Percentiles rank a stretch among this genome's conserved stretches.
Evolutionary conservation across 2,113 vertebrate species (phyloP).

Genomic region (Fukomys damarensis): DNA sequence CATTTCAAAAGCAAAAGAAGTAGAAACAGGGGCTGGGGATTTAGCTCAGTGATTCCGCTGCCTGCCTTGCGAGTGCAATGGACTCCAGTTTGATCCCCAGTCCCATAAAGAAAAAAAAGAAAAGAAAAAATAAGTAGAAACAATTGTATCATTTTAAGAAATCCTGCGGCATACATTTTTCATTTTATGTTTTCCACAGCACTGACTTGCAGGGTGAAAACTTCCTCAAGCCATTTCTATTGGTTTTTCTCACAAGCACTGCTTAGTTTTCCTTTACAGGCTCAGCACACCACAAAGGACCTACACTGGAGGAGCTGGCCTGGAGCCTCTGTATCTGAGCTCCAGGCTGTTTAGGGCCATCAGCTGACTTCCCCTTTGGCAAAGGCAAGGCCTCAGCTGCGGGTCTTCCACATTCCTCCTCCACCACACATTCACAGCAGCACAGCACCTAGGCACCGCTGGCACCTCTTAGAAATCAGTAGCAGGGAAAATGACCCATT

Average conservation of each 20-base stretch:
- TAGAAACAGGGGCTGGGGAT: no score
- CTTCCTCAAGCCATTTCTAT: not conserved
- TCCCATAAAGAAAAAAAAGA: no score
- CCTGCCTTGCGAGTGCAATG: no score
- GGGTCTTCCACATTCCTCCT: not conserved
- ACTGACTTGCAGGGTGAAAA: not conserved
- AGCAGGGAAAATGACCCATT: not conserved
- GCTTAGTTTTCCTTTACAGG: not conserved
- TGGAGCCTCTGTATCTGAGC: not conserved
- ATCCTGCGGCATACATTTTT: not conserved
- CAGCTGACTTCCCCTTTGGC: not conserved
- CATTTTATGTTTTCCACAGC: not conserved
- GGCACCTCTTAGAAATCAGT: not conserved
- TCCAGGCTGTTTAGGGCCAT: not conserved
- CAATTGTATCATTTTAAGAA: not conserved
- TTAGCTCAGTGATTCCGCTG: no score
- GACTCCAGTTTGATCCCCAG: no score
- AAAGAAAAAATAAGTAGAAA: constrained; percentile 31
- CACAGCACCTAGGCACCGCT: not conserved
- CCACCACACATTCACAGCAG: not conserved
- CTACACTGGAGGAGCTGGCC: not conserved
- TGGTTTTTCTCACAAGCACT: not conserved
- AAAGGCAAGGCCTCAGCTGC: not conserved
- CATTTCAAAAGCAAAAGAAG: not conserved
- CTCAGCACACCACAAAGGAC: not conserved